Base-by-base conservation (phyloP, 2,888 invertebrate species). In the Orchesella flavescens region DNA sequence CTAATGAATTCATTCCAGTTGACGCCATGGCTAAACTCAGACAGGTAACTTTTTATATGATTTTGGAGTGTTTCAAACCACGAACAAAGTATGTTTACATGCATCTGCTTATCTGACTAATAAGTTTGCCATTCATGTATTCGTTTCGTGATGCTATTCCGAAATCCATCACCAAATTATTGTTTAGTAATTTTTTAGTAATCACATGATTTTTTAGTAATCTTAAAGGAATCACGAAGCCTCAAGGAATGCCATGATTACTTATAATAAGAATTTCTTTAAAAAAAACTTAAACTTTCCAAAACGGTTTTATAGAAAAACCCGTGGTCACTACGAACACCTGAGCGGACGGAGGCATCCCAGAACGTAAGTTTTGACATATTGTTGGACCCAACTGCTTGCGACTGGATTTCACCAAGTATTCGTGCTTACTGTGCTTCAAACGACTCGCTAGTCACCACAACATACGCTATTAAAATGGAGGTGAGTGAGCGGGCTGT, bases 1-100 rank as follows among this genome's bases (percentile, higher is more conserved):
- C 96, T 91, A 95, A 96, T 87, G 76, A 83, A 46, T 97, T 97
- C 90, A 97, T 98, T 89, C 96, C 97, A 3, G 95, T 97, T 7
- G 98, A 98, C 91, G 97, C 97, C 21, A 97, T 98, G 96, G 95
- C 97, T 53, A 98, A 97, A 90, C 91, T 98, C 72, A 92, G 97
- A 90, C 97, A 97, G 92, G 95, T 94, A 71, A 69, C 34, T 12
- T 46, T 24, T 21, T 59, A n/a, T 73, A 12, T n/a, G n/a, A n/a
- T n/a, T n/a, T n/a, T n/a, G n/a, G n/a, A n/a, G n/a, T n/a, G n/a
- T n/a, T n/a, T n/a, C n/a, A n/a, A n/a, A n/a, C n/a, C n/a, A n/a
- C n/a, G n/a, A n/a, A n/a, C n/a, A n/a, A n/a, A n/a, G n/a, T n/a
- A n/a, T n/a, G n/a, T n/a, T n/a, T n/a, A n/a, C n/a, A n/a, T n/a